A percentile compares a stretch with the other conserved stretches of the same genome.
Conservation (phyloP, 2,113 vertebrate genomes). For the Herpailurus yagouaroundi region DNA sequence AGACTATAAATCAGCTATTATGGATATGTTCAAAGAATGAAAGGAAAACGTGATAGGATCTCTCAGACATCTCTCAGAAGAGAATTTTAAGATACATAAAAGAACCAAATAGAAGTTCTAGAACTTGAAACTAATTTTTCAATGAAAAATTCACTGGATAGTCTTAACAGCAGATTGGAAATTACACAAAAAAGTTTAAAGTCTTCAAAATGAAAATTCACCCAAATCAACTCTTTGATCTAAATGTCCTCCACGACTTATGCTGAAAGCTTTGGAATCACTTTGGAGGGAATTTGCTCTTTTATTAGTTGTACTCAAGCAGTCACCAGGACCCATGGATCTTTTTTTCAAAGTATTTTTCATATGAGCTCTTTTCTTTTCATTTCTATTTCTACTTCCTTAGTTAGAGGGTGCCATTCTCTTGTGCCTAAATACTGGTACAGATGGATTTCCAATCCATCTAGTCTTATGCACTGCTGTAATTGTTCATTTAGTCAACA, state of each 20-base stretch:
- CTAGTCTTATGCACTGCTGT: neutral
- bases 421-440: neutral
- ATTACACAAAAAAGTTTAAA: neutral
- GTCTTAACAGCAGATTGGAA: neutral
- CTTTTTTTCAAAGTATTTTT: slow-evolving; percentile 22
- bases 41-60: neutral
- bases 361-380: neutral
- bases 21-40: slow-evolving; percentile 10
- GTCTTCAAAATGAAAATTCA: slow-evolving; percentile 15
- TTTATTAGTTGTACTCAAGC: neutral
- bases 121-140: neutral
- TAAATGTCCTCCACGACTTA: neutral
- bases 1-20: neutral
- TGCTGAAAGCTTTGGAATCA: neutral
- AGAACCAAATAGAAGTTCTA: neutral
- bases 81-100: neutral
- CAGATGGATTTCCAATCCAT: neutral
- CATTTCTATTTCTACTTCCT: neutral
- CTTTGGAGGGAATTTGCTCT: neutral
- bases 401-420: neutral
- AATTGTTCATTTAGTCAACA: neutral
- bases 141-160: neutral
- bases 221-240: neutral
- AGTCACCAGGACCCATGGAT: neutral
- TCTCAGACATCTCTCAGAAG: neutral